These are phyloP conservation scores for Zaprionus tsacasi DNA, from an alignment of 1,140 invertebrate genomes.

Conservation along the genomic window DNA sequence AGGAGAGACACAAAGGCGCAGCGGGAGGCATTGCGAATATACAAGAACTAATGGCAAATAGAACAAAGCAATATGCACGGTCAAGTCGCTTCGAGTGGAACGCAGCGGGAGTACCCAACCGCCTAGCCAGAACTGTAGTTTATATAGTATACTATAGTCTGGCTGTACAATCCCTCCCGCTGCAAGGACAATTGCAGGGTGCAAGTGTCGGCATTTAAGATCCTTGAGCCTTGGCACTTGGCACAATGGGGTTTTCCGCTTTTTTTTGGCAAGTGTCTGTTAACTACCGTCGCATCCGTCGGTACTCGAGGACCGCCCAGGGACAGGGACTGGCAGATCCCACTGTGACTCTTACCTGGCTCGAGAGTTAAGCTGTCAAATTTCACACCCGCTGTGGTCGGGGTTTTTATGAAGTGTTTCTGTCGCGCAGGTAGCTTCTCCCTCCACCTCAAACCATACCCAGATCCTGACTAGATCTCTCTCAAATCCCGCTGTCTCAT, in stretches of 20 bases:
- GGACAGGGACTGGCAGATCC: constrained; percentile 9
- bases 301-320: constrained; percentile 4
- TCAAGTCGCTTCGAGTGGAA: constrained; percentile 52
- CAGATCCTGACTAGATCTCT: not conserved
- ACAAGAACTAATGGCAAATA: constrained; percentile 38
- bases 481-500: constrained; percentile 42
- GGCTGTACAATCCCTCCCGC: no score
- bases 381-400: constrained; percentile 75
- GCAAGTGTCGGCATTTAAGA: constrained; percentile 56
- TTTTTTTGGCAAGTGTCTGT: constrained; percentile 67
- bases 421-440: constrained; percentile 14
- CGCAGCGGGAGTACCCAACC: constrained; percentile 1
- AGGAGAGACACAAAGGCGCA: constrained; percentile 32
- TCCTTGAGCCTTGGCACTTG: constrained; percentile 43
- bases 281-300: constrained; percentile 36
- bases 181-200: constrained; percentile 54
- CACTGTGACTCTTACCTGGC: constrained; percentile 28
- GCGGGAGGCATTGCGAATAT: constrained; percentile 48
- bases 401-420: constrained; percentile 59
- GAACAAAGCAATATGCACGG: constrained; percentile 38
- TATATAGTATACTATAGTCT: no score
- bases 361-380: constrained; percentile 60
- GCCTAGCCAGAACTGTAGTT: no score
- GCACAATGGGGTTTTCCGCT: constrained; percentile 45
- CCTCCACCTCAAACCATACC: not conserved